These are phyloP conservation scores for Ostrea denselamellosa DNA, from an alignment of 1,140 invertebrate species.

Conservation along the genomic window DNA sequence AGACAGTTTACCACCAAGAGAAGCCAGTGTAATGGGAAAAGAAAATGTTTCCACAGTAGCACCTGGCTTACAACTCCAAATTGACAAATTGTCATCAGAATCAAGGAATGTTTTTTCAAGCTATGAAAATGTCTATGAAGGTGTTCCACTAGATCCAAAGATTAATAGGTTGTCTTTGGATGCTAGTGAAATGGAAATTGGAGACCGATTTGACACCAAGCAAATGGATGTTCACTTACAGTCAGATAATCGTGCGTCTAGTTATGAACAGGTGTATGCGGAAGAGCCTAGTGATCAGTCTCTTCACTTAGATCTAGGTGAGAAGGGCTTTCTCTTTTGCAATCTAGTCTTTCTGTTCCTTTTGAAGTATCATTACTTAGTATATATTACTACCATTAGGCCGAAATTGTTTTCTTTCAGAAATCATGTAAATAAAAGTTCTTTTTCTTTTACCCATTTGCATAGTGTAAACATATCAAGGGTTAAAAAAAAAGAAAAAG, in stretches of 20 bases:
- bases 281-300: constrained; percentile 47
- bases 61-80: constrained; percentile 56
- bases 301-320: constrained; percentile 52
- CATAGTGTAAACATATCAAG: not conserved
- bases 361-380: not conserved
- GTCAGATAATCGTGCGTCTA: constrained; percentile 61
- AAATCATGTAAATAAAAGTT: not conserved
- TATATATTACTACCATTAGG: not conserved
- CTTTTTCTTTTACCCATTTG: not conserved
- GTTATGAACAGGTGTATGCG: constrained; percentile 71
- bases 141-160: constrained; percentile 65
- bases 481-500: no score
- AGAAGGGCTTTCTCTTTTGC: constrained; percentile 35
- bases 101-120: constrained; percentile 57
- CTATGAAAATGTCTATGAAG: constrained; percentile 71
- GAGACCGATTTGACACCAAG: constrained; percentile 71
- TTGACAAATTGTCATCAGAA: constrained; percentile 52
- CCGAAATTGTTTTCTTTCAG: not conserved
- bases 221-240: constrained; percentile 65
- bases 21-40: not conserved
- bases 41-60: constrained; percentile 48
- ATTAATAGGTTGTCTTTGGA: constrained; percentile 63
- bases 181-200: constrained; percentile 68
- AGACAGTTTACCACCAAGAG: not conserved
- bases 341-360: not conserved